These are phyloP conservation scores for Xanthorhoe designata DNA, from an alignment of 2,888 invertebrate genomes.

Conservation along the genomic window DNA sequence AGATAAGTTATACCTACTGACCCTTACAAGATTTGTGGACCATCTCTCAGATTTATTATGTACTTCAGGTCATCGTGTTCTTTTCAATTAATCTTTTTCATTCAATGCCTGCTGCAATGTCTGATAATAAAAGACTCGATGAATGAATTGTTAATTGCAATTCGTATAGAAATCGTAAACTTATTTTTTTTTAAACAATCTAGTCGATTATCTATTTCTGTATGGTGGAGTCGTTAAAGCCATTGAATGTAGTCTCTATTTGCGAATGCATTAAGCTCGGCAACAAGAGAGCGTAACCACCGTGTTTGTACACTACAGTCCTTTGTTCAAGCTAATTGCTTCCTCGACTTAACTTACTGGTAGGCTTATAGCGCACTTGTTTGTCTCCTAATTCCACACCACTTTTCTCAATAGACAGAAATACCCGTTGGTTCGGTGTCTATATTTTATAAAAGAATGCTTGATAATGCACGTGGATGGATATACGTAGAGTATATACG, in stretches of 20 bases:
- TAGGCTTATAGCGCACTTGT: constrained; percentile 1
- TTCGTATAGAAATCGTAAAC: background rate
- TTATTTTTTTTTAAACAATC: background rate
- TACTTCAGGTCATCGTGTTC: background rate
- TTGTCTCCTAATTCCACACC: background rate
- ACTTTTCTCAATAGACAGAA: background rate
- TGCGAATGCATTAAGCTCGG: constrained; percentile 30
- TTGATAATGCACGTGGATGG: too few relatives aligned
- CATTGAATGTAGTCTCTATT: constrained; percentile 19
- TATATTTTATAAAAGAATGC: too few relatives aligned
- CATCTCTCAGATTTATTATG: background rate
- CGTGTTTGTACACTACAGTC: constrained; percentile 18
- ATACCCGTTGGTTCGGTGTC: background rate
- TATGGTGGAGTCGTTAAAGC: constrained; percentile 9
- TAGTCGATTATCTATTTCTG: background rate
- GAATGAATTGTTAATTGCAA: background rate
- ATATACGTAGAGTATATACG: too few relatives aligned
- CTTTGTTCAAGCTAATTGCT: constrained; percentile 37
- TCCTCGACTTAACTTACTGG: constrained; percentile 8
- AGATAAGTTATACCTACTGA: constrained; percentile 8
- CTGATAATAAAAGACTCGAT: background rate
- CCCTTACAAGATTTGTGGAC: background rate
- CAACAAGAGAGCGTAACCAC: constrained; percentile 9
- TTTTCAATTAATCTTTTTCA: background rate
- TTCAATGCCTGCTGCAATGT: background rate